These are phyloP conservation scores for Dusona sp. DNA, from an alignment of 2,888 invertebrate species.

Conservation along the genomic window DNA sequence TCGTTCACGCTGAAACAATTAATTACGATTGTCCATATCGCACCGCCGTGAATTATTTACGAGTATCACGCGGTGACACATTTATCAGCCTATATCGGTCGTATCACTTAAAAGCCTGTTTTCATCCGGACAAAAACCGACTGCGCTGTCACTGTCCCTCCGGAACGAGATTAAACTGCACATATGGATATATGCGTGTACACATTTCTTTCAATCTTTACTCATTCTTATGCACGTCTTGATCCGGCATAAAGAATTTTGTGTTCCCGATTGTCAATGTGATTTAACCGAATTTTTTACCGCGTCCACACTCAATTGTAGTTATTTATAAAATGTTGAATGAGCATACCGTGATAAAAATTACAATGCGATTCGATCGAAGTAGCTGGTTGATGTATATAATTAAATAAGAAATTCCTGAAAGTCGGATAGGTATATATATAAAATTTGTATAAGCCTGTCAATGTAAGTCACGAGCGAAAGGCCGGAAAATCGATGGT, in stretches of 20 bases:
- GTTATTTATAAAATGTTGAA: neutral
- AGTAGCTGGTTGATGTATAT: conserved; percentile 9
- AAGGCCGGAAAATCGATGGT: conserved; percentile 67
- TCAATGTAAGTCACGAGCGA: conserved; percentile 42
- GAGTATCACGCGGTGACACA: conserved; percentile 69
- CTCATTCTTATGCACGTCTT: conserved; percentile 7
- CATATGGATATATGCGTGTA: neutral
- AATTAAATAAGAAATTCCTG: conserved; percentile 3
- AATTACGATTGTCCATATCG: conserved; percentile 71
- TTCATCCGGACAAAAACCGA: conserved; percentile 58
- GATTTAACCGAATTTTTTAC: neutral
- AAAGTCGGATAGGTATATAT: neutral
- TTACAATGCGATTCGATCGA: conserved; percentile 16
- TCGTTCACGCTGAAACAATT: conserved; percentile 69
- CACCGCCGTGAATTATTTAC: conserved; percentile 70
- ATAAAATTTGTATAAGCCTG: conserved; percentile 12
- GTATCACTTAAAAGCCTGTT: conserved; percentile 69
- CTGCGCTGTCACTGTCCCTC: conserved; percentile 52
- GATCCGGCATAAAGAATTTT: conserved; percentile 1
- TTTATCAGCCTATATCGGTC: conserved; percentile 71
- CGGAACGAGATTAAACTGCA: conserved; percentile 23
- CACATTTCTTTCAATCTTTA: neutral
- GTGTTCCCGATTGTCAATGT: neutral
- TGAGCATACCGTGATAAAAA: neutral
- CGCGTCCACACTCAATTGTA: neutral